These are phyloP conservation scores for Magallana nippona DNA, from an alignment of 2,888 invertebrate species.

Conservation along the genomic window DNA sequence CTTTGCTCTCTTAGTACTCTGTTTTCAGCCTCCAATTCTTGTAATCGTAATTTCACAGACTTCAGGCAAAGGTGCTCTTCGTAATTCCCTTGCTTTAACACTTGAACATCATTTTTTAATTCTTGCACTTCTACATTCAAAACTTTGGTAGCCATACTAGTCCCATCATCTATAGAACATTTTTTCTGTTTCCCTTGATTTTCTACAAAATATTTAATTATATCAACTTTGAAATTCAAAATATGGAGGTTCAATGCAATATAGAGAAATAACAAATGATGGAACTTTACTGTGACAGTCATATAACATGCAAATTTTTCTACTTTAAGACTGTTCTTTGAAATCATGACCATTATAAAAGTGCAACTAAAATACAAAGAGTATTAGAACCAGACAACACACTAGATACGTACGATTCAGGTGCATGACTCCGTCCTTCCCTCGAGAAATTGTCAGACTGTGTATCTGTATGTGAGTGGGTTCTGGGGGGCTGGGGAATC, in stretches of 20 bases:
- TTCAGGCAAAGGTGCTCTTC: background rate
- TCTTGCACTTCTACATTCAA: slow-evolving; percentile 56
- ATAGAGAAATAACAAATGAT: no score
- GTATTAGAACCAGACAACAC: background rate
- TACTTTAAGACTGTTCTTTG: no score
- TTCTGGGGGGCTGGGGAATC: slow-evolving; percentile 81
- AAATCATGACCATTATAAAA: no score
- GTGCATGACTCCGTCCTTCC: slow-evolving; percentile 87
- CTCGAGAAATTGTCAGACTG: slow-evolving; percentile 85
- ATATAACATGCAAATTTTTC: no score
- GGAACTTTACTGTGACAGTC: no score
- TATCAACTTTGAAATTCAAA: no score
- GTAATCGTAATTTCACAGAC: background rate
- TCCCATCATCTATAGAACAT: background rate
- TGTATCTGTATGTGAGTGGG: slow-evolving; percentile 89
- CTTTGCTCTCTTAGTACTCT: slow-evolving; percentile 51
- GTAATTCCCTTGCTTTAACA: background rate
- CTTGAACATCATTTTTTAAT: slow-evolving; percentile 52
- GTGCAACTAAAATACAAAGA: background rate
- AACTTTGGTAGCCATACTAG: slow-evolving; percentile 38
- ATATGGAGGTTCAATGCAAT: no score
- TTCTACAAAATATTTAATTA: background rate
- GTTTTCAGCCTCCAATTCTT: slow-evolving; percentile 50
- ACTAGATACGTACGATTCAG: slow-evolving; percentile 59
- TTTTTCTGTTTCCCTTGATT: background rate